Base-by-base conservation (phyloP, 2,888 invertebrate genomes). In the Drosophila limbata region DNA sequence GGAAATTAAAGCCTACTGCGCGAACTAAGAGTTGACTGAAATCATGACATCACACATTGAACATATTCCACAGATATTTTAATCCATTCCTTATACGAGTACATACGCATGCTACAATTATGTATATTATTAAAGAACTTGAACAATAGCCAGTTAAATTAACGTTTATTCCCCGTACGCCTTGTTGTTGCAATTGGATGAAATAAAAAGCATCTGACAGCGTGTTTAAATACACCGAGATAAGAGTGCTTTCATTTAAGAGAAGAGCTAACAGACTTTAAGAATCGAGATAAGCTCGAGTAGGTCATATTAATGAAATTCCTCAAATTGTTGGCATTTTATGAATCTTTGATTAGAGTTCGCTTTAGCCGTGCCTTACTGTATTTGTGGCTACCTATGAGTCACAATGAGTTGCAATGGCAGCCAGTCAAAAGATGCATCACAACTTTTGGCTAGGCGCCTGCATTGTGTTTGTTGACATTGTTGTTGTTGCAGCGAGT, bases 381-480 rank as follows among this genome's bases (percentile, higher is more conserved):
- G 78, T 76, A 45, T 21, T 19, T 52, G 69, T 31, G 47, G 59
- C 56, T 33, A 51, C 8, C 74, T 51, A 37, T 85, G 86, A 84
- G 65, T 87, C 84, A 84, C 63, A 28, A 8, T 11, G 25, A 25
- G 25, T 47, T 52, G 69, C 69, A 64, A 63, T 75, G 83, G 70
- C 88, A 82, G 63, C 50, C 65, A 84, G 74, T 82, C 74, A 82
- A 79, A 52, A 82, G 85, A 85, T 83, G 83, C 88, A 79, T 85
- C 88, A 83, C 74, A 85, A 66, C 80, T 82, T 73, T 84, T 84
- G 83, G 83, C 83, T 88, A 82, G 80, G 75, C 88, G 88, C 88
- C 88, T 84, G 88, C 88, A 73, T 64, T 81, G 68, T 87, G 81
- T 85, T 84, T 84, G 88, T 84, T 84, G 88, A 88, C 73, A 77